Conservation (phyloP, 1,140 invertebrate species). For the Drosophila prosaltans region DNA sequence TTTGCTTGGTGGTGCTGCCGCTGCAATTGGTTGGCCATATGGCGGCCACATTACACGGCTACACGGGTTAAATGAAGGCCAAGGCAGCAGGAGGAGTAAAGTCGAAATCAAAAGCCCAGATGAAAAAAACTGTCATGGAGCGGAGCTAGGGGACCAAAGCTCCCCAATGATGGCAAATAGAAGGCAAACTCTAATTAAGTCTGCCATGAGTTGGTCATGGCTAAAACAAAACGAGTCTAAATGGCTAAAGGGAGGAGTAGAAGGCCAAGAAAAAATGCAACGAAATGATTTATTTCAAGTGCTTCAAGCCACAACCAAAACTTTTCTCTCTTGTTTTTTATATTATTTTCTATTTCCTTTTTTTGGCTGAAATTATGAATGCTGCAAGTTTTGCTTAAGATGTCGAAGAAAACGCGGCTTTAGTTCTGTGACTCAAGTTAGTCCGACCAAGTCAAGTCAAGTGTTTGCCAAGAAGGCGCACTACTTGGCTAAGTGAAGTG, state of each 20-base stretch:
- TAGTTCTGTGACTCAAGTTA: constrained; percentile 10
- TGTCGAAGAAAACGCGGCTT: constrained; percentile 38
- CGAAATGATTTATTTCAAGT: constrained; percentile 63
- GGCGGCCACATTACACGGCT: constrained; percentile 47
- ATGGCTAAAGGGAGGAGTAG: constrained; percentile 25
- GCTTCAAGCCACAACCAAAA: constrained; percentile 41
- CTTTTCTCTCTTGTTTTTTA: constrained; percentile 59
- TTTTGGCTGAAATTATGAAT: constrained; percentile 53
- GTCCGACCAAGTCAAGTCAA: constrained; percentile 33
- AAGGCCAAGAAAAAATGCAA: constrained; percentile 33
- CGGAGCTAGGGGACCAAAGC: constrained; percentile 23
- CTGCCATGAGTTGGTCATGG: constrained; percentile 18
- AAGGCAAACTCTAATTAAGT: constrained; percentile 72
- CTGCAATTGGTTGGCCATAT: constrained; percentile 59
- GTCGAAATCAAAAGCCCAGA: background rate
- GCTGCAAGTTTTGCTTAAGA: constrained; percentile 36
- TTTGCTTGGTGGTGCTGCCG: constrained; percentile 28
- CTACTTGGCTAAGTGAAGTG: constrained; percentile 56
- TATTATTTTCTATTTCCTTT: background rate
- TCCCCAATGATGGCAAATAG: constrained; percentile 33
- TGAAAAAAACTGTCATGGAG: constrained; percentile 29
- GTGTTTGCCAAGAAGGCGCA: constrained; percentile 43
- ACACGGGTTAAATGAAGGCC: constrained; percentile 38
- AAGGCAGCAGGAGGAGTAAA: background rate
- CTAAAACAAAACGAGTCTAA: constrained; percentile 46